phyloP scores from a whole-genome alignment of 2,113 vertebrate species.

The Labeo rohita region DNA sequence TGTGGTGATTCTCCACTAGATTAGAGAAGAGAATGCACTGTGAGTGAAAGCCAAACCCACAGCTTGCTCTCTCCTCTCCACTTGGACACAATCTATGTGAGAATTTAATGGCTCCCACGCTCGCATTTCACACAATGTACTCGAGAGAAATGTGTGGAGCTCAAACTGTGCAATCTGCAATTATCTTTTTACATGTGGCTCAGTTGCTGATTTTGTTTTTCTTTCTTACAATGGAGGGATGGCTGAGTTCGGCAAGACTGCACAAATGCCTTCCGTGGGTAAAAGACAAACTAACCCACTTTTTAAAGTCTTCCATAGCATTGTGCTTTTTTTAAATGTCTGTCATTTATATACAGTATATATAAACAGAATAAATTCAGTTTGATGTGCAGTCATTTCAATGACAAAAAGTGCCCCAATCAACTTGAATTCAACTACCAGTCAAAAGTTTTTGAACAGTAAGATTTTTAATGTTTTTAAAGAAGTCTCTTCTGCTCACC shows the following conservation, averaged over 20 bases:
- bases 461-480: too few species aligned
- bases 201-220: neutral
- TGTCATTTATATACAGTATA: neutral
- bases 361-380: neutral
- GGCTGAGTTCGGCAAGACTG: neutral
- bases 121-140: constrained; percentile 39
- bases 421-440: neutral
- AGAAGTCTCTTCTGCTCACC: too few species aligned
- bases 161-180: constrained; percentile 23
- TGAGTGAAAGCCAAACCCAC: constrained; percentile 39
- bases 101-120: constrained; percentile 33
- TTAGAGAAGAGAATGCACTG: neutral
- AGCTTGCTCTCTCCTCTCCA: constrained; percentile 35
- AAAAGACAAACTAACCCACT: constrained; percentile 2
- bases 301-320: neutral
- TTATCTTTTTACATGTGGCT: constrained; percentile 37
- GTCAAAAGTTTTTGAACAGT: too few species aligned
- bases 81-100: constrained; percentile 38
- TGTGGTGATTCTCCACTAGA: constrained; percentile 22
- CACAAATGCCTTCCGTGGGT: neutral
- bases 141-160: constrained; percentile 20
- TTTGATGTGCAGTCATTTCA: neutral
- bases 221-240: neutral
- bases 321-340: neutral
- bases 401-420: neutral